Evolutionary conservation across 2,888 invertebrate species (phyloP), one percentile per base, ranked within the genome.

Genomic region (Oscheius sp.): DNA sequence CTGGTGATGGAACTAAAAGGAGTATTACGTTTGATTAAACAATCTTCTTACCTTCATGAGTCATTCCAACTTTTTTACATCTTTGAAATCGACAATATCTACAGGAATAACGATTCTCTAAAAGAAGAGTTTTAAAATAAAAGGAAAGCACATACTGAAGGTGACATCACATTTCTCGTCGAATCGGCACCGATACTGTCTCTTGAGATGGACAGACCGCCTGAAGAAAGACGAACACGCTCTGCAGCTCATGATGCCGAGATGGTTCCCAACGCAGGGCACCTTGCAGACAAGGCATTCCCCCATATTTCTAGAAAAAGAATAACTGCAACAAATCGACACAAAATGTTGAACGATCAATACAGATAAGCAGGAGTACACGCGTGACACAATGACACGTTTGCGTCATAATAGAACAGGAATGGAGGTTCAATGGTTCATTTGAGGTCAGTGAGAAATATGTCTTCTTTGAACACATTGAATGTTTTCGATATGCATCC

Each of bases 181-280:
- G 21, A 77, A 78, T 7, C 80, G 70, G 29, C 80, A 80, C 58
- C 78, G 78, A 58, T 79, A 79, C 41, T 69, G 41, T n/a, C 76
- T 35, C 25, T 77, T 76, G n/a, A 77, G 64, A n/a, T 77, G 77
- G 1, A 70, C 75, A 23, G 79, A 72, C 52, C 79, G 46, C 46
- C 80, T 56, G 53, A 76, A 80, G 52, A 80, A 80, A n/a, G 80
- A 77, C 6, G 78, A 76, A 61, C 80, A 80, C 2, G 80, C 80
- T 25, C 80, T 72, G 66, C 80, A 80, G 55, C 80, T 76, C 68
- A 71, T 58, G 27, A 77, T 76, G 25, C 80, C 80, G n/a, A 80
- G 77, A 46, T 80, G 80, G 23, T 74, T 74, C 49, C 80, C 80
- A 61, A 73, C 73, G 53, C 77, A 76, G 43, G 76, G 74, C 23